These are phyloP conservation scores for Coendou prehensilis DNA, from an alignment of 2,797 vertebrate genomes.

Conservation along the genomic window DNA sequence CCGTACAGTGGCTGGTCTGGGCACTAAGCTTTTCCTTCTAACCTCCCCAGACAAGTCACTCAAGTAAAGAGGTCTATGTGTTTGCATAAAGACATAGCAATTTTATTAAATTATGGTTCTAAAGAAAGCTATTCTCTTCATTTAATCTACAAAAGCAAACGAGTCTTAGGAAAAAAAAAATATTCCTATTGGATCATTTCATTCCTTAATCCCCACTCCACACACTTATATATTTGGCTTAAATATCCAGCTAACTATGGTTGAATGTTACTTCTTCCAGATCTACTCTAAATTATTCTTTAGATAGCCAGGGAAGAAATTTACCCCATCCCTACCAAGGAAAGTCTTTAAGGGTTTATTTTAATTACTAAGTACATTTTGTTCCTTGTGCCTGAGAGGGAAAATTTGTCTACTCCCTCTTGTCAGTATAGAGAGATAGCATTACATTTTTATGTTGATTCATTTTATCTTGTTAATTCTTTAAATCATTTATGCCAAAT, in stretches of 20 bases:
- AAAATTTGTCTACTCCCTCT: background rate
- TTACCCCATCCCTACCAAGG: conserved; percentile 9
- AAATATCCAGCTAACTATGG: conserved; percentile 16
- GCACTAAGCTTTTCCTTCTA: conserved; percentile 79
- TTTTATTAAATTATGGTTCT: conserved; percentile 59
- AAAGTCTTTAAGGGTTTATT: conserved; percentile 32
- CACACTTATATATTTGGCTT: conserved; percentile 66
- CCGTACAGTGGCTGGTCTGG: conserved; percentile 82
- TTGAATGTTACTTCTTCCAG: conserved; percentile 16
- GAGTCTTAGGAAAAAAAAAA: background rate
- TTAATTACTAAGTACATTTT: conserved; percentile 12
- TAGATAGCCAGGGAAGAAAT: conserved; percentile 48
- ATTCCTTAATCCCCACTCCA: conserved; percentile 10
- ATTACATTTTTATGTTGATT: conserved; percentile 51
- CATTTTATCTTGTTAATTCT: conserved; percentile 25
- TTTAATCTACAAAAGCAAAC: conserved; percentile 62
- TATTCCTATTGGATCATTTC: conserved; percentile 47
- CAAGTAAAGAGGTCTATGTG: conserved; percentile 83
- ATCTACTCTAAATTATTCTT: conserved; percentile 49
- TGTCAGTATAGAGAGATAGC: background rate
- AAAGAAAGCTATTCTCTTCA: conserved; percentile 72
- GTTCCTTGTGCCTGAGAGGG: background rate
- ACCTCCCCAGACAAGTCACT: conserved; percentile 86
- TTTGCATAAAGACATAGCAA: conserved; percentile 58
- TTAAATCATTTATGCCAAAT: conserved; percentile 29